These are phyloP conservation scores for Myioborus miniatus DNA, from an alignment of 2,797 vertebrate genomes.

Conservation along the genomic window DNA sequence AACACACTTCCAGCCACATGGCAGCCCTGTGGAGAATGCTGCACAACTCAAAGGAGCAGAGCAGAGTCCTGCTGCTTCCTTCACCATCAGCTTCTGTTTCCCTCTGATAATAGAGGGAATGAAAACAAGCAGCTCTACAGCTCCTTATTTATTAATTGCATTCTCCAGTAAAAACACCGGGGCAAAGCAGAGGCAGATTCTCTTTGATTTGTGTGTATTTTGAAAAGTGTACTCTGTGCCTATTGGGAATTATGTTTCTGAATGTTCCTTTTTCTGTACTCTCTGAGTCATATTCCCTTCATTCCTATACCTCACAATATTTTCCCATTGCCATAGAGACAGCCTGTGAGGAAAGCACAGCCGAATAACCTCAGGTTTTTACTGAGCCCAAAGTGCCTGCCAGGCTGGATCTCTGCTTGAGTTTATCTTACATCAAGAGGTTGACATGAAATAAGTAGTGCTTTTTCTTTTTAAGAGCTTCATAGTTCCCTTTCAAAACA, in stretches of 20 bases:
- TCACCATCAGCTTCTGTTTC: not conserved
- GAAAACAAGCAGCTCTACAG: not conserved
- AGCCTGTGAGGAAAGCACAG: slow-evolving; percentile 45
- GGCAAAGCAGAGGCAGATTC: not conserved
- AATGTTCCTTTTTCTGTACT: slow-evolving; percentile 52
- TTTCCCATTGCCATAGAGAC: slow-evolving; percentile 78
- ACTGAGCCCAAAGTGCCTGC: slow-evolving; percentile 7
- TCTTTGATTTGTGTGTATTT: not conserved
- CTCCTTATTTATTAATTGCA: not conserved
- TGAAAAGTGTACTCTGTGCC: slow-evolving; percentile 20
- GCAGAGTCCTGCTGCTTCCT: not conserved
- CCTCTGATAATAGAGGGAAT: not conserved
- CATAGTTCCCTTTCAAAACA: not conserved
- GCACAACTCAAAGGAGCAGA: not conserved
- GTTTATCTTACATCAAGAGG: not conserved
- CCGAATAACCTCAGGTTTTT: slow-evolving; percentile 45
- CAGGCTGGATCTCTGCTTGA: not conserved
- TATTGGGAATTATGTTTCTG: slow-evolving; percentile 53
- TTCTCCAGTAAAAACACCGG: not conserved
- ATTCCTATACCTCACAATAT: slow-evolving; percentile 78
- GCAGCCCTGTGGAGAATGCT: not conserved
- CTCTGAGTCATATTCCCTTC: slow-evolving; percentile 77
- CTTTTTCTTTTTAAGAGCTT: not conserved
- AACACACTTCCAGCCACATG: fast-evolving
- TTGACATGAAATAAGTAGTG: not conserved